phyloP scores from a whole-genome alignment of 2,888 invertebrate species.

The Choristoneura rosaceana region DNA sequence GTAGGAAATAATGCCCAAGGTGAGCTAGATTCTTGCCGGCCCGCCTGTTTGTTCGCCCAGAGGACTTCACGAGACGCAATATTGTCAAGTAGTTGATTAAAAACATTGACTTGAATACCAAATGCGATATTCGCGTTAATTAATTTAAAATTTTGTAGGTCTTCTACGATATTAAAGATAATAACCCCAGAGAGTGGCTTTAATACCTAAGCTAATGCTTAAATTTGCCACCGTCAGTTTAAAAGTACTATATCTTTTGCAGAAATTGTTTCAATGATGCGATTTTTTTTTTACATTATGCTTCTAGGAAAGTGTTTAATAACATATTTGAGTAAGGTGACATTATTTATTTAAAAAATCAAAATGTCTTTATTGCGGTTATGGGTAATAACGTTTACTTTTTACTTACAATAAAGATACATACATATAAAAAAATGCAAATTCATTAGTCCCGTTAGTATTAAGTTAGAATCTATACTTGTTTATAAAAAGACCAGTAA shows the following conservation, averaged over 20 bases:
- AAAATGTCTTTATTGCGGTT: no score
- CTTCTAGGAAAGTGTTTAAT: no score
- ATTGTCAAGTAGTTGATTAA: constrained; percentile 43
- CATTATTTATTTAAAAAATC: no score
- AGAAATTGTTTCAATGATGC: no score
- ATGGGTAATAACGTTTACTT: no score
- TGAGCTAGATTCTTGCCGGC: constrained; percentile 73
- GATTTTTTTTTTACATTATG: no score
- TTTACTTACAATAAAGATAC: no score
- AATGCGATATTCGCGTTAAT: neutral
- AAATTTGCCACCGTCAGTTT: neutral
- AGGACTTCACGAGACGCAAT: constrained; percentile 56
- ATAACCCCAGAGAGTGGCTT: neutral
- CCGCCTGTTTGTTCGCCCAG: constrained; percentile 64
- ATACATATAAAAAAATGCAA: no score
- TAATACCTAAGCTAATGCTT: neutral
- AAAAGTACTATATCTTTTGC: neutral
- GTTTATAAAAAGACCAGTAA: no score
- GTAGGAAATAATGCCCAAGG: constrained; percentile 82
- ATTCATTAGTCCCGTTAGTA: no score
- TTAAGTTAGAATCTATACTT: no score
- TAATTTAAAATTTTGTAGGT: neutral
- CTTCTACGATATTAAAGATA: neutral
- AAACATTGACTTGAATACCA: constrained; percentile 10
- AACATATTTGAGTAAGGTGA: no score